Conservation (phyloP, 2,113 vertebrate genomes). For the Andinoacara biseriatus region DNA sequence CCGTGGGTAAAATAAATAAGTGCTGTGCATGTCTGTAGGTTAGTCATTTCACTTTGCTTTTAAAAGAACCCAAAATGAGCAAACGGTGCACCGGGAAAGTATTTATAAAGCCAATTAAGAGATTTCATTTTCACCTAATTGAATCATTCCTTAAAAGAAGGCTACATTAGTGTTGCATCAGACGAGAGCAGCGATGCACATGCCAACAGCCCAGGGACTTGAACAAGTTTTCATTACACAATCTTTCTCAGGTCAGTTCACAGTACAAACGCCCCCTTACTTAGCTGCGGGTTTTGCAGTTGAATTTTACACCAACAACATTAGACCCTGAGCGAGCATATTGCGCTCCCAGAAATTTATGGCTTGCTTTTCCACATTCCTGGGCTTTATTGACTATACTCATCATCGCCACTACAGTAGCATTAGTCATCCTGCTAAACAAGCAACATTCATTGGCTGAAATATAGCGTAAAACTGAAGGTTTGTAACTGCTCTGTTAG, state of each 20-base stretch:
- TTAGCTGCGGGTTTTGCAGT: conserved; percentile 19
- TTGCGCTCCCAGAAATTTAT: background rate
- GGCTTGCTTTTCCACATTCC: background rate
- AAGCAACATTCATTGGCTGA: background rate
- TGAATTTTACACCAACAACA: background rate
- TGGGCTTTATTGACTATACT: background rate
- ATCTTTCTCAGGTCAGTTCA: conserved; percentile 1
- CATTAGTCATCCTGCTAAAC: conserved; percentile 3
- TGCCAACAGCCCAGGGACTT: background rate
- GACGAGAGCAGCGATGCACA: background rate
- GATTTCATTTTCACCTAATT: background rate
- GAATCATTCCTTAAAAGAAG: background rate
- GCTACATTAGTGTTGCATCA: background rate
- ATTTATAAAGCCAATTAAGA: background rate
- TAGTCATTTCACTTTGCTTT: background rate
- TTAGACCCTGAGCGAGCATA: background rate
- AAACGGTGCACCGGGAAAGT: background rate
- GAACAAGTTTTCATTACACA: background rate
- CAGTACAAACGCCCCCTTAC: background rate
- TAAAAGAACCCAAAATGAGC: conserved; percentile 3
- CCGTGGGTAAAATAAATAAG: background rate
- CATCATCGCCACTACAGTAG: background rate
- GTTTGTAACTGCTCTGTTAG: background rate
- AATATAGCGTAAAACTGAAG: background rate
- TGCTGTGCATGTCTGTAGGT: background rate